A percentile compares a stretch with the other conserved stretches of the same genome.
Evolutionary conservation across 1,140 invertebrate genomes (phyloP).

Genomic region (Tetragnatha versicolor): DNA sequence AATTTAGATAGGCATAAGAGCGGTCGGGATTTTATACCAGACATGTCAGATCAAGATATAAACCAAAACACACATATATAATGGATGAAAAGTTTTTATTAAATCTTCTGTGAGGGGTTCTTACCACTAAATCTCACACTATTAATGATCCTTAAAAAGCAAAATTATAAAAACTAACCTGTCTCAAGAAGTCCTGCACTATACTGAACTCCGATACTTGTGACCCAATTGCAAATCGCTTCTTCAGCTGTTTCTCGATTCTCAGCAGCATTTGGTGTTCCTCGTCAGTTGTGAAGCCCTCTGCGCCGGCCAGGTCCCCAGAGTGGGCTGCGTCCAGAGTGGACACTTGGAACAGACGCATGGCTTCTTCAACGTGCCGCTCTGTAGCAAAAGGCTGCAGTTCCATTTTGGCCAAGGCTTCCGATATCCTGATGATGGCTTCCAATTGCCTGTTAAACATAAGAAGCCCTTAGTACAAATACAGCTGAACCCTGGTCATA

Average conservation of each 20-base stretch:
- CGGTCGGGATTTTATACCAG: too few species aligned
- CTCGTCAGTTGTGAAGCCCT: slow-evolving; percentile 95
- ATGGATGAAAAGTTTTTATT: too few species aligned
- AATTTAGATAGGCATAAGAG: too few species aligned
- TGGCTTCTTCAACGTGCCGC: slow-evolving; percentile 92
- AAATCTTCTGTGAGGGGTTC: too few species aligned
- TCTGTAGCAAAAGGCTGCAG: slow-evolving; percentile 91
- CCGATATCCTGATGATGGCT: slow-evolving; percentile 94
- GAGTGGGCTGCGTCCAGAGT: slow-evolving; percentile 94
- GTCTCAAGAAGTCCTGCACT: slow-evolving; percentile 89
- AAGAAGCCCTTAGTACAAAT: too few species aligned
- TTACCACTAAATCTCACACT: too few species aligned
- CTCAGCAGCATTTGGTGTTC: slow-evolving; percentile 87
- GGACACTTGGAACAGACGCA: slow-evolving; percentile 98
- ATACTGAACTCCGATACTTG: slow-evolving; percentile 95
- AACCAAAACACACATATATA: too few species aligned
- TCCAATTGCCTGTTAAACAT: slow-evolving; percentile 80
- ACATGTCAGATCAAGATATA: too few species aligned
- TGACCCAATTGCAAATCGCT: slow-evolving; percentile 92
- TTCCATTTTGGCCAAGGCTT: slow-evolving; percentile 98
- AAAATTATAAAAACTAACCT: slow-evolving; percentile 63
- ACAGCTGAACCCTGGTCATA: too few species aligned
- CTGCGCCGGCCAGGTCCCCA: slow-evolving; percentile 88
- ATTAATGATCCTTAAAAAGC: too few species aligned
- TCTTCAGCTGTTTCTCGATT: slow-evolving; percentile 95